Base-by-base conservation (phyloP, 2,888 invertebrate species). In the Iphiclides podalirius region DNA sequence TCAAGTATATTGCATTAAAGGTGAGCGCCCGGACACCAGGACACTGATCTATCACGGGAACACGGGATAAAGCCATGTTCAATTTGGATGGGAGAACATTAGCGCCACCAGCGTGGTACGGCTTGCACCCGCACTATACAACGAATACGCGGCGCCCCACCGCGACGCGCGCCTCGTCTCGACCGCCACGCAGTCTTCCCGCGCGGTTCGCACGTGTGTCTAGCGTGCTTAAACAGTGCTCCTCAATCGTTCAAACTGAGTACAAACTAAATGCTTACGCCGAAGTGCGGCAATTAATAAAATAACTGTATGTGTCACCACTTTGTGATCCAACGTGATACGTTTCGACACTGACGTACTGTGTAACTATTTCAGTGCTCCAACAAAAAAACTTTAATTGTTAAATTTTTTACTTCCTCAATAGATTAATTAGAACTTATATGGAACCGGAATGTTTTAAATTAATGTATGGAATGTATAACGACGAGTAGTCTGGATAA, bases 161-260 rank as follows among this genome's bases (percentile, higher is more conserved):
- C 70, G 75, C 74, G 66, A 67, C 73, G 68, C 71, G 70, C 72
- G 67, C 70, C 66, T 62, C 75, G 65, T 70, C 66, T 62, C 75
- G 65, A 79, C 70, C 86, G 87, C 87, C 87, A 88, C 87, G 87
- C 87, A 88, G 87, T 88, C 87, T 88, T 88, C 84, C 84, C 87
- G 87, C 87, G 87, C 85, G 81, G 71, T 58, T 72, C 82, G 79
- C 86, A 86, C 87, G 86, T 87, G 87, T 76, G 74, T 75, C 80
- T 75, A 76, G 79, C 78, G 82, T 82, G 75, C 75, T 44, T 67
- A 67, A 55, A 67, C 69, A 33, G 12, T 12, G 39, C 45, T 45
- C 50, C 34, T 36, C 28, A 14, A 44, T 28, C 45, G 36, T 45
- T 45, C 36, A 50, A 50, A 70, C 62, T 65, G 68, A 68, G 66